A percentile compares a stretch with the other conserved stretches of the same genome.
phyloP scores from a whole-genome alignment of 2,888 invertebrate species.

The Ormia ochracea region DNA sequence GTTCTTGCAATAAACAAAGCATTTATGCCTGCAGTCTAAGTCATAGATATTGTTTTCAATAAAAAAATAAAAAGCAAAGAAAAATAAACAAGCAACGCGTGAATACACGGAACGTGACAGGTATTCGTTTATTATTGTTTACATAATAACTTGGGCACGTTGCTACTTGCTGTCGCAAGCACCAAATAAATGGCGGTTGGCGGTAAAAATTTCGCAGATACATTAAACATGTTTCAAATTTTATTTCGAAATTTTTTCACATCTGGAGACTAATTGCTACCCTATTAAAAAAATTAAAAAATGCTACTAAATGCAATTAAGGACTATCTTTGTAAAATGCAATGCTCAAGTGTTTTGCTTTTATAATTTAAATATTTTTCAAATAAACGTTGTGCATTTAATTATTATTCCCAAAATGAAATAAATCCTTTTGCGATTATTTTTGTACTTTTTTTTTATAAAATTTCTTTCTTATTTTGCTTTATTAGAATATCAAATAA shows the following conservation, averaged over 20 bases:
- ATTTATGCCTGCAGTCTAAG: background rate
- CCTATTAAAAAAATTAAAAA: too few relatives aligned
- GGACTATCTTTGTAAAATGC: too few relatives aligned
- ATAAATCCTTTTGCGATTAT: background rate
- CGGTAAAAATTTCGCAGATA: background rate
- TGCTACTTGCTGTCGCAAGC: background rate
- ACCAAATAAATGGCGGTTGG: background rate
- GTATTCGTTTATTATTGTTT: background rate
- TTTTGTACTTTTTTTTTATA: conserved; percentile 53
- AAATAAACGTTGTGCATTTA: background rate
- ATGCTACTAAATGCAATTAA: too few relatives aligned
- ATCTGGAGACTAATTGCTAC: too few relatives aligned
- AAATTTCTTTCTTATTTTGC: conserved; percentile 31
- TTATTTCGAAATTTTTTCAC: too few relatives aligned
- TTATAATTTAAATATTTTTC: too few relatives aligned
- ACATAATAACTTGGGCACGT: background rate
- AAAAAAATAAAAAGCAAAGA: background rate
- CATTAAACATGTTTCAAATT: too few relatives aligned
- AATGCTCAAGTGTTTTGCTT: too few relatives aligned
- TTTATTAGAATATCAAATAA: conserved; percentile 60
- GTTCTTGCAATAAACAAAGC: conserved; percentile 24
- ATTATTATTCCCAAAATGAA: background rate
- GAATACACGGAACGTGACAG: conserved; percentile 7
- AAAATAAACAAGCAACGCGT: background rate
- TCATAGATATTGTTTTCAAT: conserved; percentile 3